Conservation (phyloP, 2,797 vertebrate species). For the Microctenopoma lineatum region DNA sequence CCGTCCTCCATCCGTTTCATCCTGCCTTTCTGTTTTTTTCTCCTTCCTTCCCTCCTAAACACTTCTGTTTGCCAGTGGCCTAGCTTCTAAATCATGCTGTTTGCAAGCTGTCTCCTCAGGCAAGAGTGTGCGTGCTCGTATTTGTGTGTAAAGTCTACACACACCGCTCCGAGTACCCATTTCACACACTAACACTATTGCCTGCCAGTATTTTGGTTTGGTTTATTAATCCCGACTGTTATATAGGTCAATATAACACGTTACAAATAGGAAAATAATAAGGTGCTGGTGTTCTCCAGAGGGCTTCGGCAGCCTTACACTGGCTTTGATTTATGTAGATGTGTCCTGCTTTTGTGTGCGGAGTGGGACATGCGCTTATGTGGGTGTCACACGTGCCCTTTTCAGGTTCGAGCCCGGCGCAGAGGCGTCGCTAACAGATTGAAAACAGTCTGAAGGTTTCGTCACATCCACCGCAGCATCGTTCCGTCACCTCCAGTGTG, state of each 20-base stretch:
- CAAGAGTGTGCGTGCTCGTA: conserved; percentile 31
- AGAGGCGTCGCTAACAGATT: conserved; percentile 3
- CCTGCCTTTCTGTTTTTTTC: conserved; percentile 27
- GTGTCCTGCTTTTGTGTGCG: conserved; percentile 27
- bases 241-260: conserved; percentile 66
- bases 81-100: conserved; percentile 77
- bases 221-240: conserved; percentile 69
- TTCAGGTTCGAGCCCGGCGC: conserved; percentile 24
- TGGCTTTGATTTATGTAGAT: conserved; percentile 31
- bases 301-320: conserved; percentile 17
- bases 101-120: conserved; percentile 73
- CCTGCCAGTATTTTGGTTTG: conserved; percentile 64
- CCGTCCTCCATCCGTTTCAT: conserved; percentile 43
- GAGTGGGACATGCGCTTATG: conserved; percentile 7
- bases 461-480: not conserved
- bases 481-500: not conserved
- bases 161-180: conserved; percentile 48
- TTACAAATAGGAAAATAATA: conserved; percentile 63
- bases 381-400: conserved; percentile 36
- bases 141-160: conserved; percentile 33
- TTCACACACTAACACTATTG: conserved; percentile 54
- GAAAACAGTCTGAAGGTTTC: not conserved
- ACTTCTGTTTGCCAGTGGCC: conserved; percentile 55
- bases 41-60: conserved; percentile 62
- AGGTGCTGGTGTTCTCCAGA: conserved; percentile 30